Conservation (phyloP, 2,113 vertebrate genomes). For the Amazona vittata region DNA sequence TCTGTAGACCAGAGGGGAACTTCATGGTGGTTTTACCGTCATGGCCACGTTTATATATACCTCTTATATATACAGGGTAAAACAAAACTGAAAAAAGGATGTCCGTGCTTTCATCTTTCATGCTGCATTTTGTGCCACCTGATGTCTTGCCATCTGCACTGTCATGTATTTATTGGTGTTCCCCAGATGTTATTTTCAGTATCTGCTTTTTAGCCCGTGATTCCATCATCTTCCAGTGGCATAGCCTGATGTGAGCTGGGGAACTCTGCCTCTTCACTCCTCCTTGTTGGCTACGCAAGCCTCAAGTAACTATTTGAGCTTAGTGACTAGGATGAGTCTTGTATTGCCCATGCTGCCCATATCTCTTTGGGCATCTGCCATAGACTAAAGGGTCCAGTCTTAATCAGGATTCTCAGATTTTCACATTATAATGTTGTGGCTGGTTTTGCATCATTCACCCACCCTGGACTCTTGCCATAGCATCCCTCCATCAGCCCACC, state of each 20-base stretch:
- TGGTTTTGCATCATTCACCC: neutral
- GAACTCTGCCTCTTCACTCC: neutral
- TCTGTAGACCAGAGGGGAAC: neutral
- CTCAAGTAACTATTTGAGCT: neutral
- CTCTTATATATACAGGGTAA: neutral
- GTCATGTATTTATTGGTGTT: neutral
- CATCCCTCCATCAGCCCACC: neutral
- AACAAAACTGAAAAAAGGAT: neutral
- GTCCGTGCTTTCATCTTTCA: rapidly evolving
- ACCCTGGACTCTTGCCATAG: neutral
- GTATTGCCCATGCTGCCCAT: rapidly evolving
- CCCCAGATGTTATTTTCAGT: neutral
- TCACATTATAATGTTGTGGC: neutral
- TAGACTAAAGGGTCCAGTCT: neutral
- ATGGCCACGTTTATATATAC: no score
- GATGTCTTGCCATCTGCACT: neutral
- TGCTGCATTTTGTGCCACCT: neutral
- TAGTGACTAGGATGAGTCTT: neutral
- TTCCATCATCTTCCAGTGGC: neutral
- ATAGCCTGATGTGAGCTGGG: neutral
- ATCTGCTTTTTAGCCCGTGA: neutral
- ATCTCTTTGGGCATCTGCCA: neutral
- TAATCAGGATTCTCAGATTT: neutral
- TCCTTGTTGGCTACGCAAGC: neutral
- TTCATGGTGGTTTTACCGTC: neutral